Evolutionary conservation across 1,140 invertebrate genomes (phyloP).

Genomic region (Caenorhabditis inopinata): DNA sequence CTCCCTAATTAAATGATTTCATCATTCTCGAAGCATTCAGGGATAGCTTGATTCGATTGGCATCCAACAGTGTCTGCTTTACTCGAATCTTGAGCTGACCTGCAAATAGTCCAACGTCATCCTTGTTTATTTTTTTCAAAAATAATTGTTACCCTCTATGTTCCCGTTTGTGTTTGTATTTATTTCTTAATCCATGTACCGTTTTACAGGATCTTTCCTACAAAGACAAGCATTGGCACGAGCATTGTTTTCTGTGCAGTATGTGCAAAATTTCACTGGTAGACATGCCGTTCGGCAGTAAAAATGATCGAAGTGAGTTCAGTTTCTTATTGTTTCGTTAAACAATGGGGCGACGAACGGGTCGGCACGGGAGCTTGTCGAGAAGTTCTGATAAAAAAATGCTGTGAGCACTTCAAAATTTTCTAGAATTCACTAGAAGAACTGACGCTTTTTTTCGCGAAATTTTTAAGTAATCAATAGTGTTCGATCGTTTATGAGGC

Average conservation of each 20-base stretch:
- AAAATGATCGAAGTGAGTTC: slow-evolving; percentile 76
- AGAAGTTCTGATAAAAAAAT: slow-evolving; percentile 7
- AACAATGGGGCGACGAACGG: too few relatives aligned
- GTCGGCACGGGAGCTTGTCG: not conserved
- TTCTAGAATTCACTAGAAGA: too few relatives aligned
- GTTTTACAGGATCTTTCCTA: slow-evolving; percentile 90
- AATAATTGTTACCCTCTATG: not conserved
- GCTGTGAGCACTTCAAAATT: not conserved
- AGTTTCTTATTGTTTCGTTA: slow-evolving; percentile 3
- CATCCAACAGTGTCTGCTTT: not conserved
- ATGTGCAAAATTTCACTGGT: slow-evolving; percentile 95
- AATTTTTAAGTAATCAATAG: too few relatives aligned
- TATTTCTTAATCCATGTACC: not conserved
- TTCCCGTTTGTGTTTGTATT: not conserved
- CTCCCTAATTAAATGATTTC: too few relatives aligned
- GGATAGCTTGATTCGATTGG: too few relatives aligned
- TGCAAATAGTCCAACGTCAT: not conserved
- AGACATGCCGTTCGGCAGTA: slow-evolving; percentile 98
- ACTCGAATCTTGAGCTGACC: not conserved
- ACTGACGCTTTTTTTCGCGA: too few relatives aligned
- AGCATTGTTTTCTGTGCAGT: slow-evolving; percentile 94
- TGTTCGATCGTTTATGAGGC: too few relatives aligned
- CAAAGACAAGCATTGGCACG: slow-evolving; percentile 99
- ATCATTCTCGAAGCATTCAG: too few relatives aligned
- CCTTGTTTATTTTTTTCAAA: not conserved